Conservation (phyloP, 2,113 vertebrate genomes). For the Mesitornis unicolor region DNA sequence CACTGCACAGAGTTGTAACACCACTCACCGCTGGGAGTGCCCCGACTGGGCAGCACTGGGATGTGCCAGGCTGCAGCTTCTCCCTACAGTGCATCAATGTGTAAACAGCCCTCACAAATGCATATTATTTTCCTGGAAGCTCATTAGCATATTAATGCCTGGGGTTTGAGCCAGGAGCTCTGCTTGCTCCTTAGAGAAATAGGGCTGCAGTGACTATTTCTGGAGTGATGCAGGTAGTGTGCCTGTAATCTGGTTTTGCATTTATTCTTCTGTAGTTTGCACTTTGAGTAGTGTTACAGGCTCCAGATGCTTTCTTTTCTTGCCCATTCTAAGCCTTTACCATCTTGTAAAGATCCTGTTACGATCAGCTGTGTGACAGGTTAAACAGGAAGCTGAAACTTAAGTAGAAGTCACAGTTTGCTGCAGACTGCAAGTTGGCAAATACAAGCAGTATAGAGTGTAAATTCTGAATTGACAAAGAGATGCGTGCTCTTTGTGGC, state of each 20-base stretch:
- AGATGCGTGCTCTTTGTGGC: background rate
- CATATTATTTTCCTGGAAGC: background rate
- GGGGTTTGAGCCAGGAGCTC: background rate
- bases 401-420: background rate
- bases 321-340: background rate
- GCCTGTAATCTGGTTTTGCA: background rate
- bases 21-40: background rate
- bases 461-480: background rate
- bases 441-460: background rate
- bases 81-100: background rate
- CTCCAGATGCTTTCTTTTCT: background rate
- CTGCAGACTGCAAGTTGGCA: background rate
- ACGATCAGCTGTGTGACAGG: background rate
- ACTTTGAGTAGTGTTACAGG: background rate
- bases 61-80: slow-evolving; percentile 26
- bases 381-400: background rate
- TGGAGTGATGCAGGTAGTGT: background rate
- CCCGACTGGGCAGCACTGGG: background rate
- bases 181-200: background rate
- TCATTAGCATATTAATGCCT: slow-evolving; percentile 6
- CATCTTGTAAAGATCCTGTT: background rate
- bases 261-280: background rate
- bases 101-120: slow-evolving; percentile 33
- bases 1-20: background rate
- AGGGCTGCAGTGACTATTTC: background rate